These are phyloP conservation scores for Luffia ferchaultella DNA, from an alignment of 2,888 invertebrate species.

Conservation along the genomic window DNA sequence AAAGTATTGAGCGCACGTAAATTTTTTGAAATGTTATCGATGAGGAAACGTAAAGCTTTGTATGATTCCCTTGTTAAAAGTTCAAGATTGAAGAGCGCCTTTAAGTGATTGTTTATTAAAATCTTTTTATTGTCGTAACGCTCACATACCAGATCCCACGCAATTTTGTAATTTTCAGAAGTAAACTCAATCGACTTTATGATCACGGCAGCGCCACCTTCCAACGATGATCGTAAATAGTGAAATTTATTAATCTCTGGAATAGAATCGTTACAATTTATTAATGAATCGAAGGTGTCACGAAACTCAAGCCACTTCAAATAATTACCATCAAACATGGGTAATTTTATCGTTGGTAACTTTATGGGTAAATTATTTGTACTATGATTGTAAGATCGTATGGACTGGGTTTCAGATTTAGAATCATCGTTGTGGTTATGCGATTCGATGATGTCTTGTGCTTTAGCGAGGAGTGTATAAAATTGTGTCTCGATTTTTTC, in stretches of 20 bases:
- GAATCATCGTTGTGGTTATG: background rate
- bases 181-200: constrained; percentile 3
- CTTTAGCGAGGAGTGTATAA: background rate
- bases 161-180: constrained; percentile 2
- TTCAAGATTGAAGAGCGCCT: too few species aligned
- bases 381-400: too few species aligned
- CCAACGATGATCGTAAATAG: constrained; percentile 3
- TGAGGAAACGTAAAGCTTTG: too few species aligned
- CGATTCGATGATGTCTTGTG: background rate
- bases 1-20: too few species aligned
- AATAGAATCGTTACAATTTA: constrained; percentile 4
- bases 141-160: constrained; percentile 4
- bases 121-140: constrained; percentile 4
- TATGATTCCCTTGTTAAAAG: too few species aligned
- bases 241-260: constrained; percentile 6
- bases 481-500: background rate
- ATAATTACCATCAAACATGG: constrained; percentile 4
- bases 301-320: constrained; percentile 8
- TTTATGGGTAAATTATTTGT: background rate
- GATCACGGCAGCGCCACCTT: constrained; percentile 3
- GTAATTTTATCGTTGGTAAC: constrained; percentile 4
- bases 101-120: too few species aligned
- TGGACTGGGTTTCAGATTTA: background rate
- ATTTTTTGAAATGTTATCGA: too few species aligned
- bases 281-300: constrained; percentile 5